Conservation (phyloP, 2,113 vertebrate genomes). For the Pseudolaguvia tuberculata region DNA sequence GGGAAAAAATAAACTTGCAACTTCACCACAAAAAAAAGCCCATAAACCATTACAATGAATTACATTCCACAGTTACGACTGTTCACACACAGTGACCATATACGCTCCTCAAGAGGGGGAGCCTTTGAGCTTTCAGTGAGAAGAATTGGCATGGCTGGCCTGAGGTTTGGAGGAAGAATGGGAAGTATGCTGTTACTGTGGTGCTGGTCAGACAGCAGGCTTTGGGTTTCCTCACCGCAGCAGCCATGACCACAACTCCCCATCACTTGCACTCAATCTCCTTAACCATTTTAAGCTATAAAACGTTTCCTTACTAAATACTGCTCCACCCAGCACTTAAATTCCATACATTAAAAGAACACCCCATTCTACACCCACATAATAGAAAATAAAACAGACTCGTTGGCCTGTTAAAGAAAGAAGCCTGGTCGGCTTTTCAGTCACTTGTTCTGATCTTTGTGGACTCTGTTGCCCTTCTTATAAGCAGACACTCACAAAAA, state of each 20-base stretch:
- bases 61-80: constrained; percentile 48
- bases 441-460: constrained; percentile 50
- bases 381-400: constrained; percentile 49
- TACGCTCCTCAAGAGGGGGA: constrained; percentile 33
- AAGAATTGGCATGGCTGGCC: constrained; percentile 66
- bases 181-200: constrained; percentile 70
- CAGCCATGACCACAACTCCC: constrained; percentile 60
- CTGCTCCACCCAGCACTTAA: constrained; percentile 72
- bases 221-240: constrained; percentile 64
- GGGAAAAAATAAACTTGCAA: constrained; percentile 27
- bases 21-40: constrained; percentile 42
- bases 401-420: constrained; percentile 43
- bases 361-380: constrained; percentile 53
- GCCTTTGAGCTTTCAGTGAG: constrained; percentile 50
- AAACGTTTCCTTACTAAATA: constrained; percentile 68
- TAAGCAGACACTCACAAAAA: constrained; percentile 25
- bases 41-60: constrained; percentile 46
- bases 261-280: constrained; percentile 54
- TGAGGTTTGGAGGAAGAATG: constrained; percentile 74
- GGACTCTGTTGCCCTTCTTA: constrained; percentile 37
- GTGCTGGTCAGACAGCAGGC: constrained; percentile 63
- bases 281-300: constrained; percentile 66
- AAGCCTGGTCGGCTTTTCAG: constrained; percentile 43
- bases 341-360: constrained; percentile 65
- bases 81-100: constrained; percentile 47